Evolutionary conservation across 2,113 vertebrate genomes (phyloP), one percentile per base, ranked within the genome.

Genomic region (Trichomycterus rosablanca): DNA sequence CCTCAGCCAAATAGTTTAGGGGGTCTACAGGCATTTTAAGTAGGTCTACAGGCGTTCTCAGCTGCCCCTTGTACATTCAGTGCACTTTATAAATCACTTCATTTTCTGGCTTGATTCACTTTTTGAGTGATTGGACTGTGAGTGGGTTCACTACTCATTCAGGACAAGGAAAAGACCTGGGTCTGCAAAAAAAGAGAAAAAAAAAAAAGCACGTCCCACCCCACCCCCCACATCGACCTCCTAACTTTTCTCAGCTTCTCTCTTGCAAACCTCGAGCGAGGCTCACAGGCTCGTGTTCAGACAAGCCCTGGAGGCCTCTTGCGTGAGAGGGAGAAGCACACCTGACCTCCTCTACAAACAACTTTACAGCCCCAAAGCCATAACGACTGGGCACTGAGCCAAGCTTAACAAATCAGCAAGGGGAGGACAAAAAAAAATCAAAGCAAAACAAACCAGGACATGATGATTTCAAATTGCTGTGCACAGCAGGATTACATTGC

Each of bases 31-130:
- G 76, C 76, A 82, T 84, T 75, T 71, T 68, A 75, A 60, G 80
- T 86, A 88, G 86, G 84, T 73, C 75, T 43, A 28, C 69, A 71
- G 81, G 76, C 48, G 57, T 70, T 59, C 78, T 87, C 84, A 86
- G 83, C 84, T 88, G 84, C 86, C 80, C 23, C 51, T 50, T 28
- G 40, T 40, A 49, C 24, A 57, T 39, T 50, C 68, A 32, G 73
- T 63, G 57, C 18, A 68, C 66, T 52, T 55, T 75, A 71, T 62
- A 59, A 43, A 12, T 26, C 37, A 71, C 55, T 14, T 23, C 42
- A 32, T 59, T 32, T 9, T 8, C 15, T 34, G 42, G n/a, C 18
- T 59, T 44, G 16, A 68, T 22, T 54, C 34, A 10, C 19, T 55
- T 49, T 51, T 37, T 46, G 2, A 19, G 18, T 28, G 15, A 57